A percentile compares a stretch with the other conserved stretches of the same genome.
These are phyloP conservation scores for Pantherophis vulpinus DNA, from an alignment of 2,797 vertebrate genomes.

Conservation along the genomic window DNA sequence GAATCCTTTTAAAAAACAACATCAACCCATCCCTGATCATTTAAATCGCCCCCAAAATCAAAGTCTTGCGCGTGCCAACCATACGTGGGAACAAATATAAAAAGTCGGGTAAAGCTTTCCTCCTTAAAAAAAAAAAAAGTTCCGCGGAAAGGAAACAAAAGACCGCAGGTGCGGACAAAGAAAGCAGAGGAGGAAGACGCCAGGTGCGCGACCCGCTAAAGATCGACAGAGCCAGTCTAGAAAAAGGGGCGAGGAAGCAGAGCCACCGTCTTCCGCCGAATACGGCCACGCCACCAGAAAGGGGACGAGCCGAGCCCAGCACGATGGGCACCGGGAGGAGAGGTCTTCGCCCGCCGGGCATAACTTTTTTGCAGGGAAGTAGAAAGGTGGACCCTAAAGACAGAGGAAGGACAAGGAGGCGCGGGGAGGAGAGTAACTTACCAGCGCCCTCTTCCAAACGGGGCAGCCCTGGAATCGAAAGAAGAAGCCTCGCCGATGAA, in stretches of 20 bases:
- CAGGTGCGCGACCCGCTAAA: neutral
- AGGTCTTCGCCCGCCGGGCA: too few species aligned
- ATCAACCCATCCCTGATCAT: neutral
- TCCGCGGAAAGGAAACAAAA: accelerated
- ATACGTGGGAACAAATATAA: neutral
- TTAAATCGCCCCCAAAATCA: neutral
- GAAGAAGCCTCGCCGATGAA: too few species aligned
- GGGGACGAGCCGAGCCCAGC: too few species aligned
- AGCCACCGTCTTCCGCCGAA: neutral
- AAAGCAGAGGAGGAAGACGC: too few species aligned
- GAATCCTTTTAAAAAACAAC: neutral
- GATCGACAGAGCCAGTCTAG: neutral
- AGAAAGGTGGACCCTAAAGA: too few species aligned
- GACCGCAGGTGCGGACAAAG: accelerated
- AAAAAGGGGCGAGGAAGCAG: neutral
- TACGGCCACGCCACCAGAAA: neutral
- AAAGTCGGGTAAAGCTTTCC: neutral
- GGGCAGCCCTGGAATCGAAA: neutral
- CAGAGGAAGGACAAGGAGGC: neutral
- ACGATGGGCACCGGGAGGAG: neutral
- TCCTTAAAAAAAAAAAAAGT: neutral
- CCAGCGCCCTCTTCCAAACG: neutral
- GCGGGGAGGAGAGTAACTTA: neutral
- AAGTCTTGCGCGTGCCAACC: neutral
- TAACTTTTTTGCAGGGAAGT: neutral